These are phyloP conservation scores for Elymnias hypermnestra DNA, from an alignment of 1,140 invertebrate species.

Conservation along the genomic window DNA sequence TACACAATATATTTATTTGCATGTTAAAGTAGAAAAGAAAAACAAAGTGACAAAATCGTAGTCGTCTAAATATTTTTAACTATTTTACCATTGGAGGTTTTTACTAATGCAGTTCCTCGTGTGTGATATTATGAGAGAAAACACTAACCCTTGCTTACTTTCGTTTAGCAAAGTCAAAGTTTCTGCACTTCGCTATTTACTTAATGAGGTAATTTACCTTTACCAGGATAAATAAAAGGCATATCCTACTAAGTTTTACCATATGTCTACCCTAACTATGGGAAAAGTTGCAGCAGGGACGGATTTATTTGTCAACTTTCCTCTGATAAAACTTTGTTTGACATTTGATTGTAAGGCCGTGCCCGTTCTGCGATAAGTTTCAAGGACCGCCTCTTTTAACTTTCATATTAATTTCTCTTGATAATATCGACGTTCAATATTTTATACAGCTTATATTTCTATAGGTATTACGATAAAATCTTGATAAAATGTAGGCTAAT, in stretches of 20 bases:
- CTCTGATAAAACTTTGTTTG: conserved; percentile 69
- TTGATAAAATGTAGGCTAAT: not conserved
- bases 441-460: conserved; percentile 9
- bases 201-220: too few relatives aligned
- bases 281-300: conserved; percentile 50
- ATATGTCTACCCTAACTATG: conserved; percentile 28
- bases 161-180: too few relatives aligned
- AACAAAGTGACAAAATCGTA: too few relatives aligned
- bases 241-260: not conserved
- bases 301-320: conserved; percentile 71
- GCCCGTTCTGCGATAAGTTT: conserved; percentile 47
- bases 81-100: too few relatives aligned
- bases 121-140: too few relatives aligned
- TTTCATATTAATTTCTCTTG: conserved; percentile 47
- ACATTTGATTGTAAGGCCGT: conserved; percentile 64
- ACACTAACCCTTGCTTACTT: too few relatives aligned
- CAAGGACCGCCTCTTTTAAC: conserved; percentile 34
- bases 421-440: conserved; percentile 30
- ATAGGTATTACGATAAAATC: not conserved
- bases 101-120: too few relatives aligned
- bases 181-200: too few relatives aligned
- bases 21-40: too few relatives aligned
- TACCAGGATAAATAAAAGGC: too few relatives aligned
- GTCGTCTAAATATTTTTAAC: too few relatives aligned
- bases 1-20: too few relatives aligned